Conservation (phyloP, 2,888 invertebrate species). For the Macrosiphum euphorbiae region DNA sequence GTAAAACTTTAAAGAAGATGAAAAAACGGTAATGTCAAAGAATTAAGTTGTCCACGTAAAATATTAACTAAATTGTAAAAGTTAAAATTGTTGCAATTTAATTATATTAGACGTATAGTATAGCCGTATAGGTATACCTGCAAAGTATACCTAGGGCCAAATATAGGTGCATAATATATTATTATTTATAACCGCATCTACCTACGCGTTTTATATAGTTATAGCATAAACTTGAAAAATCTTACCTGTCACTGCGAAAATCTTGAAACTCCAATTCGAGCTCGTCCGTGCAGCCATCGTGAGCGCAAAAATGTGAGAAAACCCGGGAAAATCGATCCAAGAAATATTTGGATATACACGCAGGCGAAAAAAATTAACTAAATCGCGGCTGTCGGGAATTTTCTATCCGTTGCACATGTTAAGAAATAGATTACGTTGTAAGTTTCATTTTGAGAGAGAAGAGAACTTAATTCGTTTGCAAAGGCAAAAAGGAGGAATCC, state of each 20-base stretch:
- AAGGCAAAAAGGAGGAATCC: not conserved
- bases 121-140: not conserved
- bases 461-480: not conserved
- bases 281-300: not conserved
- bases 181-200: not conserved
- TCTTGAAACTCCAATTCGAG: not conserved
- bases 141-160: no score
- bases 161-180: not conserved
- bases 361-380: not conserved
- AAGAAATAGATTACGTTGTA: not conserved
- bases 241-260: constrained; percentile 19
- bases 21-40: not conserved
- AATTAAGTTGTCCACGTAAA: not conserved
- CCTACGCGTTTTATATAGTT: not conserved
- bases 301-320: not conserved
- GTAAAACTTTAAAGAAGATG: not conserved
- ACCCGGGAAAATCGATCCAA: not conserved
- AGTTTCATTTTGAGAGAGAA: not conserved
- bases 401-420: constrained; percentile 28
- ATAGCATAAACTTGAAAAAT: not conserved
- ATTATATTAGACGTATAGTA: not conserved
- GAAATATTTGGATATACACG: not conserved
- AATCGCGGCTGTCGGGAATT: not conserved
- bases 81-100: not conserved
- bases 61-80: not conserved